Evolutionary conservation across 2,888 invertebrate species (phyloP), one percentile per base, ranked within the genome.

Genomic region (Eupelmus urozonus): DNA sequence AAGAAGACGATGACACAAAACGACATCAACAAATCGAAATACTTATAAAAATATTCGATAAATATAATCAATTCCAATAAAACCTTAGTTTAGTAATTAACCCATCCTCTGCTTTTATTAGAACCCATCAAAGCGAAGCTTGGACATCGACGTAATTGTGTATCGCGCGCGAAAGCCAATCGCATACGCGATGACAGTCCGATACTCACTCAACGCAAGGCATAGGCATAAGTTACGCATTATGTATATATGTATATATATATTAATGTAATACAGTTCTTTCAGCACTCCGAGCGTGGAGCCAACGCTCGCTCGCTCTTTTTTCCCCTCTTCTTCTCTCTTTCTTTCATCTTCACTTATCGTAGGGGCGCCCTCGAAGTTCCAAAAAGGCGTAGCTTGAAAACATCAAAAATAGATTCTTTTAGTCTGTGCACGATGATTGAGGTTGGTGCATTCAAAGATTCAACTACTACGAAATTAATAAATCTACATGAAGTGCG

Each of bases 141-240:
- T n/a, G n/a, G n/a, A n/a, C n/a, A n/a, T n/a, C 9, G 9, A 34
- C 9, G 9, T 34, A 40, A 62, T 20, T 57, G 25, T n/a, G n/a
- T n/a, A 45, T 27, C 27, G 18, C 57, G 57, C 73, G 73, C 29
- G 9, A 49, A 60, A 75, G 74, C 67, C 67, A 59, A 51, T 60
- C 51, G 51, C 40, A 42, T 57, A 57, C n/a, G n/a, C n/a, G n/a
- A n/a, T 18, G 27, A 51, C 66, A 23, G 23, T 59, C 34, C 29
- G 29, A n/a, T n/a, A 51, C 51, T 67, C 49, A n/a, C n/a, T n/a
- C n/a, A n/a, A n/a, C n/a, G 74, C 60, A 67, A 66, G 74, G 74
- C 74, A 66, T 74, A 74, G 45, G 60, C 67, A 60, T 66, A 29
- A 66, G 27, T 74, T 75, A 53, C 60, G 25, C 59, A 60, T 49